Evolutionary conservation across 2,888 invertebrate genomes (phyloP).

Genomic region (Buathra laborator): DNA sequence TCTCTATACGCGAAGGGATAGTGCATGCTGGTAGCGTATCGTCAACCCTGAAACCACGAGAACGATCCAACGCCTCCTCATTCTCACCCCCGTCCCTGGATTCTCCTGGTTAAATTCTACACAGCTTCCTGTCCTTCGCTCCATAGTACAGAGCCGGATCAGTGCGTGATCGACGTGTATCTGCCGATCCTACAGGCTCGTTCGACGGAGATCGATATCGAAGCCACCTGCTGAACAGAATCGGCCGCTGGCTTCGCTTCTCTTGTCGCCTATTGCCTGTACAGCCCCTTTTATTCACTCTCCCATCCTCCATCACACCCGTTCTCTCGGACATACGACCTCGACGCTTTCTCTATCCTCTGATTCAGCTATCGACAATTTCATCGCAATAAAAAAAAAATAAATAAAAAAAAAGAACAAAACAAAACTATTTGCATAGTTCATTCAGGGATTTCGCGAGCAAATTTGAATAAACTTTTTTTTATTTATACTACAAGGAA

Average conservation of each 20-base stretch:
- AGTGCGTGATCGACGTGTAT: constrained; percentile 60
- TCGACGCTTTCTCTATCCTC: neutral
- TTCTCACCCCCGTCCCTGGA: neutral
- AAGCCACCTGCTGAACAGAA: constrained; percentile 33
- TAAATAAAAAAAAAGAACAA: neutral
- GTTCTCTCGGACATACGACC: constrained; percentile 1
- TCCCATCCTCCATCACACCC: neutral
- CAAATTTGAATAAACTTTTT: too few relatives aligned
- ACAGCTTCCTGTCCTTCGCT: constrained; percentile 39
- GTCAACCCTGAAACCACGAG: constrained; percentile 12
- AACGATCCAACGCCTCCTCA: constrained; percentile 15
- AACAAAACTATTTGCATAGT: too few relatives aligned
- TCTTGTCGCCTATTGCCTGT: constrained; percentile 11
- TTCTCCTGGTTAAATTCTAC: constrained; percentile 33
- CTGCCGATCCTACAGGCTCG: constrained; percentile 10
- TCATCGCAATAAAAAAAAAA: neutral
- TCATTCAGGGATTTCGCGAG: too few relatives aligned
- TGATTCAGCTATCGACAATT: neutral
- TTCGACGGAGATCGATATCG: constrained; percentile 54
- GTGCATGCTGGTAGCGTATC: constrained; percentile 13
- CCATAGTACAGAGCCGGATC: constrained; percentile 43
- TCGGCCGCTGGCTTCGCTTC: constrained; percentile 26
- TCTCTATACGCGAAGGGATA: neutral
- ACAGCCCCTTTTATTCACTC: constrained; percentile 20
- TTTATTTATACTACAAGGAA: too few relatives aligned